Evolutionary conservation across 1,140 invertebrate species (phyloP), one percentile per base, ranked within the genome.

Genomic region (Anastrepha obliqua): DNA sequence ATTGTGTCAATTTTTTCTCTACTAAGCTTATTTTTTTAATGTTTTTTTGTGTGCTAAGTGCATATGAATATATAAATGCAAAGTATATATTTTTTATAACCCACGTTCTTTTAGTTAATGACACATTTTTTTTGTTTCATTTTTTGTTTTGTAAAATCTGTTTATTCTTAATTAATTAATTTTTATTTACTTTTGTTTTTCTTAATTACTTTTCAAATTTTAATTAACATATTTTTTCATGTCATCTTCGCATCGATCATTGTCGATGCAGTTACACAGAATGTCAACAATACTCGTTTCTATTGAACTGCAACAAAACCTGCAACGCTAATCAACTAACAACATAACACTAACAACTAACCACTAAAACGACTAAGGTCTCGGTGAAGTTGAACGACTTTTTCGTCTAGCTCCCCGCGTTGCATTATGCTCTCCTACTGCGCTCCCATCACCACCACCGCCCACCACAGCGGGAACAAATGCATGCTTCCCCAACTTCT

Each of bases 341-440:
- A 55, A 55, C 51, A 55, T 55, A 55, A 55, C 6, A 55, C 51
- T 8, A 6, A 55, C 51, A 55, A 11, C 51, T 55, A 55, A 74
- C 42, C 2, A 74, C 60, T 44, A 44, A 74, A 42, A 39, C 42
- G 42, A n/a, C 67, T 74, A 74, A 74, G 67, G 67, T 74, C 67
- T 74, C 67, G 67, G 67, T 74, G 67, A 74, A 74, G 67, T 74
- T 74, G 67, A 74, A 74, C 67, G 67, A 74, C 67, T 74, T 74
- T 74, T 44, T 44, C 42, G 67, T 74, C 67, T 74, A 44, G 67
- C 67, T 11, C 42, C 2, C 15, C 42, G 2, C 2, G 13, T 47
- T 74, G 42, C 67, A 74, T 11, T 55, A 55, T 55, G 8, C 62
- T 5, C 39, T 15, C 13, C 67, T 29, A 6, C 65, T 44, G 15